Conservation (phyloP, 2,113 vertebrate species). For the Martes martes region DNA sequence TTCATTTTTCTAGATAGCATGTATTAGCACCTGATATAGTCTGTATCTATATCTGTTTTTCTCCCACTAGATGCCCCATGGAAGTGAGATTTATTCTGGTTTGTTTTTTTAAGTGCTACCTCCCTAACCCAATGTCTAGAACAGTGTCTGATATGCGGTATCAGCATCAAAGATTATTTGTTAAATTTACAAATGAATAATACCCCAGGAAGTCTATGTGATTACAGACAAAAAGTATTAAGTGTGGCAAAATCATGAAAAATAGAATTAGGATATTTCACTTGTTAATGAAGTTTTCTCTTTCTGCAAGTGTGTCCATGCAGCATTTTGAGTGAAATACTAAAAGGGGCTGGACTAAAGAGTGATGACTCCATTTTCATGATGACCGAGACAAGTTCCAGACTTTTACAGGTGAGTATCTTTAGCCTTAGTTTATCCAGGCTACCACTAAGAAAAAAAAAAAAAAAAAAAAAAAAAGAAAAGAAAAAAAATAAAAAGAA, state of each 20-base stretch:
- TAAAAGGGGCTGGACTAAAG: background rate
- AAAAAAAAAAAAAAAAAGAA: fast-evolving
- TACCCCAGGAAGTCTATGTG: background rate
- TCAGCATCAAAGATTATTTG: background rate
- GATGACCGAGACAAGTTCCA: background rate
- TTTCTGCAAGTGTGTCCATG: background rate
- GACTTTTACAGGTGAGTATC: background rate
- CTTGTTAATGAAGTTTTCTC: background rate
- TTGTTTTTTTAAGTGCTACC: background rate
- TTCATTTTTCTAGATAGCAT: background rate
- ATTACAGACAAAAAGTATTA: background rate
- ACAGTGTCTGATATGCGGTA: background rate
- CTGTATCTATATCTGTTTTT: background rate
- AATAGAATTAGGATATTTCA: background rate
- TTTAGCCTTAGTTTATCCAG: background rate
- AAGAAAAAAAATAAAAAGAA: background rate
- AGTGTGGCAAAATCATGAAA: background rate
- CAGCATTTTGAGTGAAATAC: background rate
- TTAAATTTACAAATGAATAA: background rate
- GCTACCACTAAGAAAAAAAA: background rate
- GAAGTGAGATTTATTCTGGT: background rate
- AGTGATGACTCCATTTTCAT: background rate
- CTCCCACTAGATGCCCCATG: background rate
- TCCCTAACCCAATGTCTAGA: background rate
- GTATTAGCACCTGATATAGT: background rate